These are phyloP conservation scores for Zootoca vivipara DNA, from an alignment of 2,113 vertebrate genomes.

Conservation along the genomic window DNA sequence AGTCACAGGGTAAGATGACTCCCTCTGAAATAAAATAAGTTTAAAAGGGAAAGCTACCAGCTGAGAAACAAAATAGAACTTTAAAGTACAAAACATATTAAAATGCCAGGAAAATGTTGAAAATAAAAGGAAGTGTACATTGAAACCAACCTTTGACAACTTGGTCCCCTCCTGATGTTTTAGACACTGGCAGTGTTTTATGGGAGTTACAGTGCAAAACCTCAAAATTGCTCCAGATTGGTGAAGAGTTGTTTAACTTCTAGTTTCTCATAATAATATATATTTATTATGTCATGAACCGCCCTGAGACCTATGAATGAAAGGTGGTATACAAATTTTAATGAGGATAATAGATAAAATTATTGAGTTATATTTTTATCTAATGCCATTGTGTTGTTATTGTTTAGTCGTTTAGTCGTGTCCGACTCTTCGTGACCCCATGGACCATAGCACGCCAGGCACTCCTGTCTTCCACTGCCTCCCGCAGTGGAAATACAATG, in stretches of 20 bases:
- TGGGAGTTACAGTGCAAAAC: neutral
- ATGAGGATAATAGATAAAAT: neutral
- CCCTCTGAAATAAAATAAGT: constrained; percentile 6
- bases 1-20: constrained; percentile 8
- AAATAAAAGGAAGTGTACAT: constrained; percentile 57
- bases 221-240: too few relatives aligned
- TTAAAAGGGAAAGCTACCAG: constrained; percentile 36
- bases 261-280: neutral
- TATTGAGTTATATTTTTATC: neutral
- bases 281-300: too few relatives aligned
- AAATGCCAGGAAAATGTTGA: constrained; percentile 59
- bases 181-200: constrained; percentile 34
- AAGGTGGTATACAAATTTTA: too few relatives aligned
- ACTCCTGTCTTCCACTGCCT: too few relatives aligned
- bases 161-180: too few relatives aligned
- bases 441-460: too few relatives aligned
- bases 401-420: too few relatives aligned
- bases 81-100: constrained; percentile 44
- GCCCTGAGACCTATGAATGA: too few relatives aligned
- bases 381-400: neutral
- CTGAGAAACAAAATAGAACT: constrained; percentile 53
- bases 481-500: too few relatives aligned
- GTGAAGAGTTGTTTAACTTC: constrained; percentile 22
- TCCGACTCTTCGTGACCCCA: too few relatives aligned
- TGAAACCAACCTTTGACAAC: constrained; percentile 7